Evolutionary conservation across 2,888 invertebrate genomes (phyloP), one percentile per base, ranked within the genome.

Genomic region (Meteorus colon): DNA sequence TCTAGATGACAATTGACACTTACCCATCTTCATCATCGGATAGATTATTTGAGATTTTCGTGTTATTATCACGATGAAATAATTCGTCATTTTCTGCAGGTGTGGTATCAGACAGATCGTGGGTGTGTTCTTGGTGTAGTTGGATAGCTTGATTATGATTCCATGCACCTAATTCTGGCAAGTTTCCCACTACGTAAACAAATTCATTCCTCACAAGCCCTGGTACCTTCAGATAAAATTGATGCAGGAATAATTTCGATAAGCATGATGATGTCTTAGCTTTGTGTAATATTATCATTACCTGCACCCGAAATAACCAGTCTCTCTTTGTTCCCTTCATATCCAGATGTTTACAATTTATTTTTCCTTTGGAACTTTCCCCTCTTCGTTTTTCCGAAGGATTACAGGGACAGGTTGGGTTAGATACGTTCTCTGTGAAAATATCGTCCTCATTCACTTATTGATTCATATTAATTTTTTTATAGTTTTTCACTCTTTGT

Each of bases 231-330:
- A 45, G 66, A 59, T 12, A 78, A 62, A 76, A 12, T 62, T 77
- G 29, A n/a, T 62, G 73, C 24, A 71, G 1, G 37, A 37, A 63
- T 37, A 27, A 29, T 65, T 66, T 51, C 60, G 55, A 65, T 10
- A 29, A 19, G 16, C n/a, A 69, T 60, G 65, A 65, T n/a, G 5
- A 41, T 34, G 1, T n/a, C n/a, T 65, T 41, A n/a, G 1, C 10
- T 24, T 16, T n/a, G 34, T 24, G 37, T 34, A 24, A 24, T n/a
- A 10, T 37, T 31, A 4, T 8, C 19, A 66, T 76, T 86, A 89
- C 89, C 87, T 89, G 86, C 8, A 89, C 87, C 81, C 89, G 85
- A 79, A 89, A 89, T 78, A 88, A 81, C 89, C 88, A 89, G 55
- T 89, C 88, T 76, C 86, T 86, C 77, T 88, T 88, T 59, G 85